A percentile compares a stretch with the other conserved stretches of the same genome.
phyloP scores from a whole-genome alignment of 1,140 invertebrate genomes.

The Hyles euphorbiae region DNA sequence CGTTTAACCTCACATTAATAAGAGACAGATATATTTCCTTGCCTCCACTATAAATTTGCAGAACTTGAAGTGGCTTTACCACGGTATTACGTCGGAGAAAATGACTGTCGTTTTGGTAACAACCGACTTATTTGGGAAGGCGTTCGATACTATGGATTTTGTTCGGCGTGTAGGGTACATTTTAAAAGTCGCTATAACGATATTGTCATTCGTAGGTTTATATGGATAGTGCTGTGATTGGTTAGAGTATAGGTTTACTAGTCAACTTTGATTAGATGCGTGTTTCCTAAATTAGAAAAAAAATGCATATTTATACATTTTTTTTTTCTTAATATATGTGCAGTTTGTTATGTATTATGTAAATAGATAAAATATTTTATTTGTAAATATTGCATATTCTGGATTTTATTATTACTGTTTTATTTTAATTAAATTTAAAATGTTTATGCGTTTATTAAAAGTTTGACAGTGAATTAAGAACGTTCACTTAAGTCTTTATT shows the following conservation, averaged over 20 bases:
- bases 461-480: too few relatives aligned
- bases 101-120: slow-evolving; percentile 58
- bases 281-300: too few relatives aligned
- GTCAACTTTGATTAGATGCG: slow-evolving; percentile 23
- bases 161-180: slow-evolving; percentile 29
- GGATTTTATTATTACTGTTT: too few relatives aligned
- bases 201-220: slow-evolving; percentile 33
- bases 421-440: background rate
- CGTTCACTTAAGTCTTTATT: too few relatives aligned
- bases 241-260: slow-evolving; percentile 33
- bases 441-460: background rate
- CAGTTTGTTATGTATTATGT: too few relatives aligned
- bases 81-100: slow-evolving; percentile 61
- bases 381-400: too few relatives aligned
- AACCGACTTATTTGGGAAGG: slow-evolving; percentile 51
- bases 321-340: too few relatives aligned
- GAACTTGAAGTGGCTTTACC: slow-evolving; percentile 66
- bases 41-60: slow-evolving; percentile 45
- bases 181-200: slow-evolving; percentile 38
- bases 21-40: slow-evolving; percentile 38
- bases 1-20: slow-evolving; percentile 32
- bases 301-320: too few relatives aligned
- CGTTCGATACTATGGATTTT: slow-evolving; percentile 20
- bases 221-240: slow-evolving; percentile 39
- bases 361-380: too few relatives aligned